These are phyloP conservation scores for Vultur gryphus DNA, from an alignment of 2,797 vertebrate species.

Conservation along the genomic window DNA sequence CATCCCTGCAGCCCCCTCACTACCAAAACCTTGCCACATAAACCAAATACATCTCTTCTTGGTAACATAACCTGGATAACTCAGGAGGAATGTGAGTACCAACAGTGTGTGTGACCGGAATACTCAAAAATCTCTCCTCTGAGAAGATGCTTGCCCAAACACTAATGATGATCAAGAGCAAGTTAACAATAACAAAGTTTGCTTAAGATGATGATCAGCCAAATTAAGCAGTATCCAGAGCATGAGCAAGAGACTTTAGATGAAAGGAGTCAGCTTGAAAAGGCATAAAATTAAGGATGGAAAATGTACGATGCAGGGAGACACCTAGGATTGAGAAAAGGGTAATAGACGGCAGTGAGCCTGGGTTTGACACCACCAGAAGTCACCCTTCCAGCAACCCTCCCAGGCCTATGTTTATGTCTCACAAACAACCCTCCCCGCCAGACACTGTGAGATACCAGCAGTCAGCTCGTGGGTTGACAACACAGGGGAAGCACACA, in stretches of 20 bases:
- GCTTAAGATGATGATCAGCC: not conserved
- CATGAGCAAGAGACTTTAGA: not conserved
- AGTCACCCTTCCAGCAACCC: not conserved
- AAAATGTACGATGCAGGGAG: not conserved
- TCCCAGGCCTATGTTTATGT: not conserved
- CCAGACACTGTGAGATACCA: not conserved
- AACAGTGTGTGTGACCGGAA: not conserved
- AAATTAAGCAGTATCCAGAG: not conserved
- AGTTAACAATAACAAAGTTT: not conserved
- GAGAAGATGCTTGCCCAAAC: not conserved
- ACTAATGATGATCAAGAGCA: not conserved
- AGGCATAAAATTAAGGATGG: not conserved
- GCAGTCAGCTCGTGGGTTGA: not conserved
- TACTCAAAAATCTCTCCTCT: not conserved
- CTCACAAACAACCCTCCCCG: not conserved
- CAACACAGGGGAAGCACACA: not conserved
- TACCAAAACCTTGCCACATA: not conserved
- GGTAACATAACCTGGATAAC: not conserved
- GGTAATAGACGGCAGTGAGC: not conserved
- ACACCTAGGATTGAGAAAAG: not conserved
- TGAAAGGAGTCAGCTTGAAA: not conserved
- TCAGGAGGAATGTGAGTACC: not conserved
- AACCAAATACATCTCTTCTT: not conserved
- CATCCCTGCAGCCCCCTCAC: not conserved
- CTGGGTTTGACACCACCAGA: not conserved